Base-by-base conservation (phyloP, 2,113 vertebrate species). In the Aegithalos caudatus region DNA sequence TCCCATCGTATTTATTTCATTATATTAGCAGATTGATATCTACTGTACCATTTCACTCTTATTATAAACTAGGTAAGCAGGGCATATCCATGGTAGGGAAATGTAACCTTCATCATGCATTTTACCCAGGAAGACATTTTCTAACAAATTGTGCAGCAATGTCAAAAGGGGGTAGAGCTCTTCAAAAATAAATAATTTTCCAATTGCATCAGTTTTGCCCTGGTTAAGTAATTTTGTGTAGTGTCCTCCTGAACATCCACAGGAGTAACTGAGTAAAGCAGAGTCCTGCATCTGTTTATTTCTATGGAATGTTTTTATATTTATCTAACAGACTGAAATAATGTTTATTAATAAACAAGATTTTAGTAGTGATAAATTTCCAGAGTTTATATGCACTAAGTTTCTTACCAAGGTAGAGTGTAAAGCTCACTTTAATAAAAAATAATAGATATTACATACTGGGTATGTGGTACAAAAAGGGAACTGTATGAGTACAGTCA, bases 331-430 rank as follows among this genome's bases (percentile, higher is more conserved):
- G 24, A 87, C 48, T 40, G 48, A 93, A 93, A 64, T 76, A 64
- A 85, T 29, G 4, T 64, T 65, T 51, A 78, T 77, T 76, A 57
- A 47, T 84, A 56, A 47, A 88, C 6, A 51, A 54, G 56, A 77
- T 72, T 90, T 95, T 94, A 65, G 54, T 70, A 81, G 93, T 88
- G 45, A 87, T 51, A 90, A 80, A 90, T 29, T 91, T 92, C 56
- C 38, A n/a, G n/a, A 86, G 70, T 84, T 73, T 83, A 51, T 64
- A 29, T 88, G 61, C 69, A 87, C 56, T 71, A 81, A 51, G 31
- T 92, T 89, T 94, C 58, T 74, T 87, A 88, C 94, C 44, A 90
- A 70, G 56, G 25, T 72, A 15, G 58, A 94, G 15, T 62, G 17
- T 90, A 90, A 94, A 96, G 40, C 65, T 96, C 48, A 60, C 51